Evolutionary conservation across 2,113 vertebrate species (phyloP), one percentile per base, ranked within the genome.

Genomic region (Chamaea fasciata): DNA sequence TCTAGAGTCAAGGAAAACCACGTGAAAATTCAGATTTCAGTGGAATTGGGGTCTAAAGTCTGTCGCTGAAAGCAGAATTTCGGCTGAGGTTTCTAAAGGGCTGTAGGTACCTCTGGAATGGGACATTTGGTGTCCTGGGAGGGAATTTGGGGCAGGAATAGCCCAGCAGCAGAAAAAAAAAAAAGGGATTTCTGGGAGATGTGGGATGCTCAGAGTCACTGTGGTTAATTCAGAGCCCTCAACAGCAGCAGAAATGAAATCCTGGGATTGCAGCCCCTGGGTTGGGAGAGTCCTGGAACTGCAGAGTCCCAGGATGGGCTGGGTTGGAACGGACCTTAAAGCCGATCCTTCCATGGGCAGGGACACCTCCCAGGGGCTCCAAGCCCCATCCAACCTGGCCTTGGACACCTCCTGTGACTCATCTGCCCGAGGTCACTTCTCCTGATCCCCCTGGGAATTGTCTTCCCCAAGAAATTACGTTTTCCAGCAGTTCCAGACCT

Each of bases 381-480:
- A n/a, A 39, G 3, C 24, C 42, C 30, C 0, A 1, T 60, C 64
- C 64, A 46, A 1, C 41, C 55, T 24, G 47, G 22, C 20, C 30
- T 20, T 11, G 56, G 47, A 6, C 57, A 8, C 41, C 8, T 35
- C 19, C n/a, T 21, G 26, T 15, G 39, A 27, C 19, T 37, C 35
- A 37, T 17, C 69, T 68, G 41, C 13, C 44, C 50, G 17, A 27
- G 52, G 15, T 13, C 24, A 16, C 39, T 49, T 17, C 24, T 52
- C n/a, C 62, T 30, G 10, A 17, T 41, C 35, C 55, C 5, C 0
- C 3, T 30, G 39, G 42, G 35, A 74, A 57, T 33, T 46, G 52
- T 41, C 37, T 53, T 39, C 8, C 39, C 33, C 52, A 46, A 3
- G 31, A n/a, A 0, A 26, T 0, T 5, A 3, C 5, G 1, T 35